Percentiles rank a stretch among this genome's conserved stretches.
Evolutionary conservation across 2,113 vertebrate genomes (phyloP).

Genomic region (Larimichthys crocea): DNA sequence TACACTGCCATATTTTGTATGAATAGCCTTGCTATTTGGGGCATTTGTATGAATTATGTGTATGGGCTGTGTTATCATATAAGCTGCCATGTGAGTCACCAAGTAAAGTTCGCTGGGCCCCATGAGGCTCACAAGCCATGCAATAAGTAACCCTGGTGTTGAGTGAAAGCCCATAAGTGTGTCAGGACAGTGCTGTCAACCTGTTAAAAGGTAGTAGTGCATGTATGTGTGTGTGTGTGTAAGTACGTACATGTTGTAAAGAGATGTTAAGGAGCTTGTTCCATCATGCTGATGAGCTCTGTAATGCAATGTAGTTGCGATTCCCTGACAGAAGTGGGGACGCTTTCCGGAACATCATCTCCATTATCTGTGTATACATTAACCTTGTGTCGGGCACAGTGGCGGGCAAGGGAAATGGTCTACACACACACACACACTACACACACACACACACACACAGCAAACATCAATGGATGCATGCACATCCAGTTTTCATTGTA

Average conservation of each 20-base stretch:
- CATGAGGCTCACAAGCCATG: no score
- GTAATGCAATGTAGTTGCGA: slow-evolving; percentile 73
- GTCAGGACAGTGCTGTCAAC: slow-evolving; percentile 49
- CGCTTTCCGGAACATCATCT: slow-evolving; percentile 74
- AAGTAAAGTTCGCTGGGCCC: no score
- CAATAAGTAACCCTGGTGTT: no score
- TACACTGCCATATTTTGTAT: no score
- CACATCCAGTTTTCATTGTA: slow-evolving; percentile 9
- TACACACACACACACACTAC: slow-evolving; percentile 17
- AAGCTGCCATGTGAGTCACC: no score
- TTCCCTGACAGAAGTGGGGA: slow-evolving; percentile 61
- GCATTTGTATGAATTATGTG: no score
- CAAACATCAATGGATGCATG: slow-evolving; percentile 3
- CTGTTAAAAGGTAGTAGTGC: slow-evolving; percentile 47
- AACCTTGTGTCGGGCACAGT: slow-evolving; percentile 70
- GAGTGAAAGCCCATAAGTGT: slow-evolving; percentile 34
- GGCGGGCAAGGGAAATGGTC: slow-evolving; percentile 36
- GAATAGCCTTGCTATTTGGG: no score
- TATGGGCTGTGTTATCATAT: no score
- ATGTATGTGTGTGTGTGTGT: slow-evolving; percentile 12
- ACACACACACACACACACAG: slow-evolving; percentile 13
- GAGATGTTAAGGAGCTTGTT: slow-evolving; percentile 76
- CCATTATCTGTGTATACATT: slow-evolving; percentile 81
- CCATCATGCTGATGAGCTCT: slow-evolving; percentile 76
- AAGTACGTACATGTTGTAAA: slow-evolving; percentile 54